Evolutionary conservation across 1,140 invertebrate genomes (phyloP).

Genomic region (Dryas iulia): DNA sequence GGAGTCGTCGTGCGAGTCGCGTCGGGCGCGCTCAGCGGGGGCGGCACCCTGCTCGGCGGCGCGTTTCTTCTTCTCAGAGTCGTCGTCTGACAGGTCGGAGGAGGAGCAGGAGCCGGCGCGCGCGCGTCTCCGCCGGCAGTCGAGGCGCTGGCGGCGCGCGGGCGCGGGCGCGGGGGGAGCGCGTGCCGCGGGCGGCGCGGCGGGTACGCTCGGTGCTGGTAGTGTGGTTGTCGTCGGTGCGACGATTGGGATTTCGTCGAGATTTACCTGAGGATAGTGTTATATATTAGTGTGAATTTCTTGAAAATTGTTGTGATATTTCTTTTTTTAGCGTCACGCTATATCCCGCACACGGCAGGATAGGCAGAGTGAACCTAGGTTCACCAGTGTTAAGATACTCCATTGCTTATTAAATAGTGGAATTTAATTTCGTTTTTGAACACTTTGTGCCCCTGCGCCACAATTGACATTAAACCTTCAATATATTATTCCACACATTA

Average conservation of each 20-base stretch:
- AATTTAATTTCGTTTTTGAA: too few relatives aligned
- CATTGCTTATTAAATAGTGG: too few relatives aligned
- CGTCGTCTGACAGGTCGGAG: conserved; percentile 95
- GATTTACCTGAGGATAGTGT: conserved; percentile 60
- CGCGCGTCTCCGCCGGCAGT: conserved; percentile 80
- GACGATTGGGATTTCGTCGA: conserved; percentile 67
- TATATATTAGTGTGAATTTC: too few relatives aligned
- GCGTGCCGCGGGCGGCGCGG: conserved; percentile 48
- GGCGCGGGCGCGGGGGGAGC: conserved; percentile 50
- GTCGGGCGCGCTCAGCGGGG: conserved; percentile 81
- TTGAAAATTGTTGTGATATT: too few relatives aligned
- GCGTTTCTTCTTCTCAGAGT: conserved; percentile 88
- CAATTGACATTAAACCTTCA: too few relatives aligned
- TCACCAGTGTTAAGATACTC: too few relatives aligned
- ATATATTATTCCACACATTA: too few relatives aligned
- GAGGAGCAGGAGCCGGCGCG: conserved; percentile 93
- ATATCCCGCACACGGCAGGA: too few relatives aligned
- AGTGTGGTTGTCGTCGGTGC: conserved; percentile 22
- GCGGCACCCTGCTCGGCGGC: conserved; percentile 84
- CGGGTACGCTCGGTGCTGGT: conserved; percentile 34
- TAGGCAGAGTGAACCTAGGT: too few relatives aligned
- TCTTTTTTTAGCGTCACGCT: too few relatives aligned
- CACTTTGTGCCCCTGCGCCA: too few relatives aligned
- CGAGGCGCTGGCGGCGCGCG: conserved; percentile 54
- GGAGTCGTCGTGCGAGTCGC: conserved; percentile 89